phyloP scores from a whole-genome alignment of 2,888 invertebrate species.

The Cosmorhoe ocellata region DNA sequence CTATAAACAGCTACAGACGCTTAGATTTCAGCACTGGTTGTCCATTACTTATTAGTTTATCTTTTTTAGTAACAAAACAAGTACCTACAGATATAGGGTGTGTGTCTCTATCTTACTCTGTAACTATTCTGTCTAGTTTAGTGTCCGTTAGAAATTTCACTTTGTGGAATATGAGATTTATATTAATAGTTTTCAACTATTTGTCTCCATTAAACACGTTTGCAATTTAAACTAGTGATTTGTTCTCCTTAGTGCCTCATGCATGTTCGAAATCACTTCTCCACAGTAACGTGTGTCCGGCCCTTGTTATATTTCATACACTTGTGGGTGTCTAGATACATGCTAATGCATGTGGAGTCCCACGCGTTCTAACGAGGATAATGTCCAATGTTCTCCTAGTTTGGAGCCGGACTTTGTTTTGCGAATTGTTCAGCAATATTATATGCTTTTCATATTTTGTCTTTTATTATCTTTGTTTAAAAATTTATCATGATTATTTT shows the following conservation, averaged over 20 bases:
- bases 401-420: neutral
- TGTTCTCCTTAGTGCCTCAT: too few relatives aligned
- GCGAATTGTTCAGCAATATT: neutral
- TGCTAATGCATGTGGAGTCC: conserved; percentile 12
- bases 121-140: too few relatives aligned
- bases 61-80: too few relatives aligned
- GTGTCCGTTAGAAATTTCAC: too few relatives aligned
- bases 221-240: neutral
- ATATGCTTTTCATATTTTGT: neutral
- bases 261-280: neutral
- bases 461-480: too few relatives aligned
- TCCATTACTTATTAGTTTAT: neutral
- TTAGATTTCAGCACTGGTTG: neutral
- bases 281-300: neutral
- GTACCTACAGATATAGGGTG: neutral
- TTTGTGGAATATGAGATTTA: too few relatives aligned
- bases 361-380: conserved; percentile 9
- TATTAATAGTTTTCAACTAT: too few relatives aligned
- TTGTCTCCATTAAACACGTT: too few relatives aligned
- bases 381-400: conserved; percentile 1
- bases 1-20: neutral
- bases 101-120: too few relatives aligned
- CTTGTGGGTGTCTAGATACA: conserved; percentile 14
- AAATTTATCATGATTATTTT: too few relatives aligned
- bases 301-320: conserved; percentile 13